Evolutionary conservation across 2,113 vertebrate species (phyloP).

Genomic region (Agapornis roseicollis): DNA sequence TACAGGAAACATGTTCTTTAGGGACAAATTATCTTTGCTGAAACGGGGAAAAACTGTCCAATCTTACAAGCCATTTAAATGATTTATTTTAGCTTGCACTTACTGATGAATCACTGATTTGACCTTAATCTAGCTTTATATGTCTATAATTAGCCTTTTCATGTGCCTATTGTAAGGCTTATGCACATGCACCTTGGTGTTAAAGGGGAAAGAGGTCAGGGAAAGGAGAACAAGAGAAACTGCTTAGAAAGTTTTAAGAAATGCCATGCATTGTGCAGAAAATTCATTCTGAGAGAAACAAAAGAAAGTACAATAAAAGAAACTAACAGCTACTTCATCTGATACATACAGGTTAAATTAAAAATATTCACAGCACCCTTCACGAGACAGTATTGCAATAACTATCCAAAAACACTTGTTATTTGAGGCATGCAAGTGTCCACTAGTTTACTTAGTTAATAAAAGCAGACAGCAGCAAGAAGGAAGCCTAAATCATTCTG

Average conservation of each 20-base stretch:
- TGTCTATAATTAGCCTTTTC: not conserved
- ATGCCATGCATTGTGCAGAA: not conserved
- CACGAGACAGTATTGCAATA: not conserved
- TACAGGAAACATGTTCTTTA: conserved; percentile 1
- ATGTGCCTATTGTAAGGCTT: not conserved
- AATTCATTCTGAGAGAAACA: not conserved
- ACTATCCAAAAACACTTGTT: not conserved
- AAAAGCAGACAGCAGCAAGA: not conserved
- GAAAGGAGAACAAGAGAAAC: not conserved
- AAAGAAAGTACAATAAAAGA: not conserved
- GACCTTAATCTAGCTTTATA: not conserved
- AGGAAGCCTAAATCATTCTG: not conserved
- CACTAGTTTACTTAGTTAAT: not conserved
- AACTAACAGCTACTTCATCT: not conserved
- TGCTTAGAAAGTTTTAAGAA: not conserved
- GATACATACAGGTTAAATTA: not conserved
- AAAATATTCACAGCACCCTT: not conserved
- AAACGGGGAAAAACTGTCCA: not conserved
- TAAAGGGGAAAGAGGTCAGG: not conserved
- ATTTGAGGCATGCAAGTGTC: not conserved
- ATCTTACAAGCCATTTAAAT: conserved; percentile 6
- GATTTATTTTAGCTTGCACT: conserved; percentile 29
- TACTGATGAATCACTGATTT: not conserved
- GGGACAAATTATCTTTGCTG: conserved; percentile 23
- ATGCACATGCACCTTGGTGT: not conserved